phyloP scores from a whole-genome alignment of 2,113 vertebrate species.

The Passer montanus region DNA sequence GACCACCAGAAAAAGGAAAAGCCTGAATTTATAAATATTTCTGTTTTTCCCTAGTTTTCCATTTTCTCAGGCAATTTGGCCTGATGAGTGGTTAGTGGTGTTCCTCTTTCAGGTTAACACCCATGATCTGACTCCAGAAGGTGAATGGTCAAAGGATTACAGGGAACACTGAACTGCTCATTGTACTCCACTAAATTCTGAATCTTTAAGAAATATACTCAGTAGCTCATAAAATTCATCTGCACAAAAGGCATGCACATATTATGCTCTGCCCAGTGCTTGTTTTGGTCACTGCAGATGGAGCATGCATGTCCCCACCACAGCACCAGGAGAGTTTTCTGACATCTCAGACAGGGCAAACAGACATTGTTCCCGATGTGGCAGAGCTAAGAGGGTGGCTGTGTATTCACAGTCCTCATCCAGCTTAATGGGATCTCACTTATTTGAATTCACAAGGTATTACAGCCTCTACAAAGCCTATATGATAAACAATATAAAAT shows the following conservation, averaged over 20 bases:
- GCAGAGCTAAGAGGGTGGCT: neutral
- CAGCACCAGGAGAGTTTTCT: neutral
- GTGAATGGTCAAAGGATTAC: neutral
- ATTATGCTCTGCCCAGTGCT: neutral
- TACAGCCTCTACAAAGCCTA: neutral
- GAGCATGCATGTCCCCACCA: neutral
- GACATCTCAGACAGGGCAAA: neutral
- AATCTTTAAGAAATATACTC: neutral
- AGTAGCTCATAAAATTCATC: neutral
- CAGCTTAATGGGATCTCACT: neutral
- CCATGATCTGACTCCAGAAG: neutral
- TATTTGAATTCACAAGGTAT: neutral
- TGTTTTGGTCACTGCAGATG: neutral
- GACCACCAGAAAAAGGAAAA: neutral
- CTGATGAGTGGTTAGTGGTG: neutral
- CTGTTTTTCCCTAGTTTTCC: neutral
- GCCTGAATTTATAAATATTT: neutral
- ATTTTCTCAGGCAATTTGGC: neutral
- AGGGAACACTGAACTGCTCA: neutral
- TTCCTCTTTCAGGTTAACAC: neutral
- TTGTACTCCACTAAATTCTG: neutral
- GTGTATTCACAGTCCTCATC: fast-evolving
- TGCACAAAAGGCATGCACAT: neutral
- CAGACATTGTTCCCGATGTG: neutral
- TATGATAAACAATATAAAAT: neutral